Percentiles rank a stretch among this genome's conserved stretches.
phyloP scores from a whole-genome alignment of 2,888 invertebrate species.

The Troides aeacus region DNA sequence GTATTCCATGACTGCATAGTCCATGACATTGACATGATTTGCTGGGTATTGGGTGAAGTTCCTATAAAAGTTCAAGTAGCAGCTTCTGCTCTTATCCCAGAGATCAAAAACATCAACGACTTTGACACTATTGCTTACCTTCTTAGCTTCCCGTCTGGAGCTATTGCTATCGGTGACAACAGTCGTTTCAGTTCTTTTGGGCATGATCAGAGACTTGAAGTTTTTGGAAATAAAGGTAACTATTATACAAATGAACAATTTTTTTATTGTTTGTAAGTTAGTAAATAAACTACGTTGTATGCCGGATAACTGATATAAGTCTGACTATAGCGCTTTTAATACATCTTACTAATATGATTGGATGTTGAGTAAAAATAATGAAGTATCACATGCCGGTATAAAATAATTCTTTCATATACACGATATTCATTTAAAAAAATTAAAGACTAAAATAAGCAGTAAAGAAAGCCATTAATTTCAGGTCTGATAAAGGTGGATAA shows the following conservation, averaged over 20 bases:
- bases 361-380: neutral
- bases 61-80: conserved; percentile 78
- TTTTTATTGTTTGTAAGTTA: neutral
- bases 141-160: conserved; percentile 82
- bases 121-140: conserved; percentile 82
- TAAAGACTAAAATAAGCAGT: neutral
- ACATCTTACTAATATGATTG: neutral
- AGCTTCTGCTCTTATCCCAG: conserved; percentile 79
- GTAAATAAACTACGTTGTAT: neutral
- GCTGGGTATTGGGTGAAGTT: conserved; percentile 82
- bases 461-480: conserved; percentile 32
- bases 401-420: too few species aligned
- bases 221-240: conserved; percentile 81
- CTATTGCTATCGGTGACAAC: conserved; percentile 81
- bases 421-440: neutral
- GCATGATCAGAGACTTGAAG: conserved; percentile 85
- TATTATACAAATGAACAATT: neutral
- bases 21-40: conserved; percentile 84
- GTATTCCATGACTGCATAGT: conserved; percentile 85
- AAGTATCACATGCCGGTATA: too few species aligned
- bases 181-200: conserved; percentile 82
- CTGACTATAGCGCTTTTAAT: neutral
- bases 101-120: conserved; percentile 81
- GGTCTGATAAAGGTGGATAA: conserved; percentile 77
- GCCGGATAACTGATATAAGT: neutral